These are phyloP conservation scores for Coenonympha arcania DNA, from an alignment of 2,888 invertebrate genomes.

Conservation along the genomic window DNA sequence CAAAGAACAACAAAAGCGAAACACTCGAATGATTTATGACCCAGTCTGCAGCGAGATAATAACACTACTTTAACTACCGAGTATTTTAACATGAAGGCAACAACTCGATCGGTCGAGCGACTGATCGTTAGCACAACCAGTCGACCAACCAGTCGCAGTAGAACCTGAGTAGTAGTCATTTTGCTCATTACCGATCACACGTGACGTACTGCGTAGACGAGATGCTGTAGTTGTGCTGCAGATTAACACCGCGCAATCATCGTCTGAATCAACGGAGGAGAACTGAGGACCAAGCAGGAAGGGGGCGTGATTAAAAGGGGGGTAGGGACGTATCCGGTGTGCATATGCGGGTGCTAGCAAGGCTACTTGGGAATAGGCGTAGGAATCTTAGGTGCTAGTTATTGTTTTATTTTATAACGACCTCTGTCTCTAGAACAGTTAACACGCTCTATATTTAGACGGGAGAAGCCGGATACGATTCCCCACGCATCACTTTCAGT, in stretches of 20 bases:
- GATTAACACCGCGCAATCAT: slow-evolving; percentile 7
- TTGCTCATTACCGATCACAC: slow-evolving; percentile 11
- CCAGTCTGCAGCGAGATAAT: no score
- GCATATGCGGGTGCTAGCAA: no score
- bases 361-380: no score
- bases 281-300: neutral
- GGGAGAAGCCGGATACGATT: no score
- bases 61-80: no score
- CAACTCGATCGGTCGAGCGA: slow-evolving; percentile 1
- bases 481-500: no score
- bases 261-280: neutral
- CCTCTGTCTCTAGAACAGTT: no score
- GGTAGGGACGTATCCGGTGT: neutral
- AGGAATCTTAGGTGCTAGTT: no score
- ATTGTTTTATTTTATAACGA: no score
- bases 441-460: no score
- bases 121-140: neutral
- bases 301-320: slow-evolving; percentile 3
- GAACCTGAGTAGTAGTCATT: neutral
- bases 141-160: neutral
- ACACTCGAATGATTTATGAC: no score
- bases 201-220: neutral
- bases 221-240: neutral
- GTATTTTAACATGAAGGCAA: neutral
- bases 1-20: no score